Conservation (phyloP, 1,140 invertebrate genomes). For the Magallana ariakensis region DNA sequence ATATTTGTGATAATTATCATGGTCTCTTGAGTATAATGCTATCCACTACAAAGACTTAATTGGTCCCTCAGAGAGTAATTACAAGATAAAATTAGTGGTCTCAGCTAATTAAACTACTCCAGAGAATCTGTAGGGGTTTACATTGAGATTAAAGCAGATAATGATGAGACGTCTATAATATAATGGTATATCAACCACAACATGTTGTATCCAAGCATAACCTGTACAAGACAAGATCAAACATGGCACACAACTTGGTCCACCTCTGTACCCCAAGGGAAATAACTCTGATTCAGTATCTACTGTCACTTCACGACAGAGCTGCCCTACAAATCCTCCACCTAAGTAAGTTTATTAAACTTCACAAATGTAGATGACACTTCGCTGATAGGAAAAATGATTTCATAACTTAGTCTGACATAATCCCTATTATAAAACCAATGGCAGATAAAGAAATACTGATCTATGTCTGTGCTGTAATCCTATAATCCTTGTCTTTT, state of each 20-base stretch:
- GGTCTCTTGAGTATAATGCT: too few relatives aligned
- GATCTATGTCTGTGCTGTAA: neutral
- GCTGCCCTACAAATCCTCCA: neutral
- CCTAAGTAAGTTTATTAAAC: neutral
- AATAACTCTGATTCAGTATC: neutral
- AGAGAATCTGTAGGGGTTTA: neutral
- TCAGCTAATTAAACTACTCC: too few relatives aligned
- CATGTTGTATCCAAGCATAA: too few relatives aligned
- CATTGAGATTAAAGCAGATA: neutral
- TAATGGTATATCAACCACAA: neutral
- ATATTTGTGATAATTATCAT: too few relatives aligned
- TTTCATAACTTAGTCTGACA: too few relatives aligned
- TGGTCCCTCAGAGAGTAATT: neutral
- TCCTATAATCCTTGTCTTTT: neutral
- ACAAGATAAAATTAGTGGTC: too few relatives aligned
- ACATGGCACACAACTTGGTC: neutral
- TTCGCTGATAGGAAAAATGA: neutral
- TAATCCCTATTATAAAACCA: too few relatives aligned
- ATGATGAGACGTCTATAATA: neutral
- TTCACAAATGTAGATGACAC: neutral
- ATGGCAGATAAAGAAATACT: too few relatives aligned
- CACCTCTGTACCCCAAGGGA: neutral
- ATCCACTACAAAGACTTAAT: too few relatives aligned
- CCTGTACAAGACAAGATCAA: neutral
- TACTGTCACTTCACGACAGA: conserved; percentile 7